Conservation (phyloP, 2,797 vertebrate genomes). For the Stomatorhinus walkeri region DNA sequence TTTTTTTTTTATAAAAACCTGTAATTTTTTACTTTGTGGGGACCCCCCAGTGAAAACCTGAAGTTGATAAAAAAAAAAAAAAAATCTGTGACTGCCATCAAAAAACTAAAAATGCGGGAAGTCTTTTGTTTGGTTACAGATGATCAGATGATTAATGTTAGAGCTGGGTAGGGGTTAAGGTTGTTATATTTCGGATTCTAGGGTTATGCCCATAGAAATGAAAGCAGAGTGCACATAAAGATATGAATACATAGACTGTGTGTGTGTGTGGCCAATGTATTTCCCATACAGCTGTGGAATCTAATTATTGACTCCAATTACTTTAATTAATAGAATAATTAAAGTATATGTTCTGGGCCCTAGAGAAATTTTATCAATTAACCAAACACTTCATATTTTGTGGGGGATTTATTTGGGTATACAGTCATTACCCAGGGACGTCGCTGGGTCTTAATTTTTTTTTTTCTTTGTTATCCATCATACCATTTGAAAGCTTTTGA, state of each 20-base stretch:
- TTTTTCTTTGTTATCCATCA: no score
- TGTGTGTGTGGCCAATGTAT: neutral
- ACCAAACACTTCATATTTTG: neutral
- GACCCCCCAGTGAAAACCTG: neutral
- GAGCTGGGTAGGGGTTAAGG: neutral
- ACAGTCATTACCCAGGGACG: neutral
- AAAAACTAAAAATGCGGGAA: neutral
- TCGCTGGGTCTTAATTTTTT: no score
- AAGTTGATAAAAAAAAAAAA: neutral
- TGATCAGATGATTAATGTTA: neutral
- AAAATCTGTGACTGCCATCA: neutral
- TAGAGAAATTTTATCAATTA: neutral
- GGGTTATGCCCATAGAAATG: neutral
- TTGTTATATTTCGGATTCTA: neutral
- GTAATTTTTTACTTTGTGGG: neutral
- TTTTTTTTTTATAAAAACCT: no score
- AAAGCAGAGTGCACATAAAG: neutral
- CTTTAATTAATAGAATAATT: neutral
- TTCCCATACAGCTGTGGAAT: neutral
- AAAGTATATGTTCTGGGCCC: neutral
- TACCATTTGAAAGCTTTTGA: neutral
- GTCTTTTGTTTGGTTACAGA: neutral
- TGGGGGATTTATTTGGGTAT: neutral
- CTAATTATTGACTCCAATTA: neutral
- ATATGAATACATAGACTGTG: neutral